phyloP scores from a whole-genome alignment of 2,113 vertebrate genomes.

The Gambusia affinis region DNA sequence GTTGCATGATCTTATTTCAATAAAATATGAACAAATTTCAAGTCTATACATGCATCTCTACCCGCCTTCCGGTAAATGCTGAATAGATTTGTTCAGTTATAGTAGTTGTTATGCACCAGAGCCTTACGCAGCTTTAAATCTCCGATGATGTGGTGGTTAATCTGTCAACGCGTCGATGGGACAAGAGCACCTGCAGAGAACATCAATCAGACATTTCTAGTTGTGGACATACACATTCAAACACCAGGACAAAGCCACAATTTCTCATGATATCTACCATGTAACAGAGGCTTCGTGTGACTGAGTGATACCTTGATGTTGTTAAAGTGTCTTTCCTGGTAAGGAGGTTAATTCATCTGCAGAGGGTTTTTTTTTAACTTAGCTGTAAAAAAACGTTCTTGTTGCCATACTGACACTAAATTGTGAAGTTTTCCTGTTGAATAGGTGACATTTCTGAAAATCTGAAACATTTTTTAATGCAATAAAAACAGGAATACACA shows the following conservation, averaged over 20 bases:
- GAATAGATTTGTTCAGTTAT: too few relatives aligned
- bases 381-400: background rate
- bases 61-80: too few relatives aligned
- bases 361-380: background rate
- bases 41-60: too few relatives aligned
- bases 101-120: background rate
- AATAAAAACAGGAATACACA: background rate
- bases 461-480: background rate
- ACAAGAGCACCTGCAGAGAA: background rate
- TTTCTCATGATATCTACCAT: conserved; percentile 43
- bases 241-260: conserved; percentile 14
- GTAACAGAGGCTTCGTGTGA: conserved; percentile 41
- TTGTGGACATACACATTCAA: background rate
- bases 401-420: background rate
- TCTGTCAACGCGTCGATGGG: background rate
- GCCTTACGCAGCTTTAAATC: background rate
- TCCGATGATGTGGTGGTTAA: background rate
- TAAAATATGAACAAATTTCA: too few relatives aligned
- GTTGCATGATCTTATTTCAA: too few relatives aligned
- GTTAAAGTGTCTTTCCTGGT: conserved; percentile 18
- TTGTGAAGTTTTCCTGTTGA: background rate
- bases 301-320: conserved; percentile 39
- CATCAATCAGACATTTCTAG: background rate
- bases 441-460: background rate
- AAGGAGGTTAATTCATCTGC: conserved; percentile 12